Evolutionary conservation across 2,888 invertebrate species (phyloP).

Genomic region (Chrysopilus asiliformis): DNA sequence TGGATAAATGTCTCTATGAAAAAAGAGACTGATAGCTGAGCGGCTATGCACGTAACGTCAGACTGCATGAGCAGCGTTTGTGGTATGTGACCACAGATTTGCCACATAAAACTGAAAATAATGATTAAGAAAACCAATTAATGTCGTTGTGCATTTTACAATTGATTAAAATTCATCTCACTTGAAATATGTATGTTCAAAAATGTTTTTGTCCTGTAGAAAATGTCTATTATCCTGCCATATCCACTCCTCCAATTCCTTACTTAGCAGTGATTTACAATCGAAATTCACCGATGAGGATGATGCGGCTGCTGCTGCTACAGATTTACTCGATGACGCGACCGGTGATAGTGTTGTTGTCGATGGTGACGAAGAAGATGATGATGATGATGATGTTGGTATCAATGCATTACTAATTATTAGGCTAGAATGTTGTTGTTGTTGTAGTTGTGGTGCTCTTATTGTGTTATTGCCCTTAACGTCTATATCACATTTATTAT

Average conservation of each 20-base stretch:
- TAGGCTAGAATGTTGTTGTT: background rate
- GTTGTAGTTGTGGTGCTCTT: conserved; percentile 1
- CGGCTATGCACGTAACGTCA: conserved; percentile 72
- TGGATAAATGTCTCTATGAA: conserved; percentile 95
- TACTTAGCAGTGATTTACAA: conserved; percentile 28
- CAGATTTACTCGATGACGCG: background rate
- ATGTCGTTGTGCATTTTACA: background rate
- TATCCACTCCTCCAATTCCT: conserved; percentile 84
- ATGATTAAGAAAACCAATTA: conserved; percentile 6
- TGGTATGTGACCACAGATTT: conserved; percentile 87
- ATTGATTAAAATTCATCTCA: conserved; percentile 29
- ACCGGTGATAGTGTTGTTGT: background rate
- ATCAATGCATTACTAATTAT: background rate
- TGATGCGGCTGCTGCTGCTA: conserved; percentile 1
- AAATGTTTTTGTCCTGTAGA: conserved; percentile 87
- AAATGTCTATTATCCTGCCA: conserved; percentile 97
- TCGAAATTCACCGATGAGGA: conserved; percentile 2
- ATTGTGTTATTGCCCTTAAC: conserved; percentile 18
- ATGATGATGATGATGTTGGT: conserved; percentile 4
- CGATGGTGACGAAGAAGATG: conserved; percentile 5
- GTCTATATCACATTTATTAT: conserved; percentile 32
- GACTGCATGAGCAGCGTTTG: conserved; percentile 70
- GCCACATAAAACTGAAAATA: conserved; percentile 84
- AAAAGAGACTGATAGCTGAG: conserved; percentile 82
- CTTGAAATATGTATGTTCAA: conserved; percentile 92